Evolutionary conservation across 2,797 vertebrate species (phyloP), one percentile per base, ranked within the genome.

Genomic region (Chromobotia macracanthus): DNA sequence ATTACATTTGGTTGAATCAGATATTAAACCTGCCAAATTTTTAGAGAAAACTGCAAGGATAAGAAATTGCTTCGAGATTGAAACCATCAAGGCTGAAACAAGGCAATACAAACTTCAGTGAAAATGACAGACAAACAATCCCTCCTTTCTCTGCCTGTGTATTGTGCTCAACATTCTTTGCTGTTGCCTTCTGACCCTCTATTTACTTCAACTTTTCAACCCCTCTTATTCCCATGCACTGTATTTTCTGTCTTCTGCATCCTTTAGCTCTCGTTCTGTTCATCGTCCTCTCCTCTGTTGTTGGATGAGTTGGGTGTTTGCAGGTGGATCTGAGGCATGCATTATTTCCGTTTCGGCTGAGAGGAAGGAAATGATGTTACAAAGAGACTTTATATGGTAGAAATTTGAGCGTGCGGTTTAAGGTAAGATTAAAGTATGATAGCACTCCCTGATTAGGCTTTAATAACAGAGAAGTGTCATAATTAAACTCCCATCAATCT

Each of bases 401-500:
- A 90, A 83, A 88, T 89, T 90, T 89, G 83, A 74, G 78, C 61
- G 74, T 67, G 80, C 81, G 83, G 85, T 84, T 67, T 90, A 92
- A 92, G 90, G 91, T 91, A 89, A 88, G 88, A 88, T 88, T 87
- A 90, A 88, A 90, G 91, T 90, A 92, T 31, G 90, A 93, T 91
- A 89, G 89, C 87, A 89, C 91, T 83, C 87, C 86, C 87, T 92
- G 91, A 93, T 93, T 92, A 92, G 83, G 68, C 67, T 90, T 93
- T 92, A 92, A 92, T 92, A 93, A 93, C 89, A 88, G 86, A 91
- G 88, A 90, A 72, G 70, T 92, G 89, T 92, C 88, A 89, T 92
- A 91, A 93, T 94, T 93, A 92, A 90, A 93, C 92, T 91, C 86
- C 85, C 87, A 93, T 93, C 90, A 91, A 93, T 93, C 88, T 55